Conservation (phyloP, 2,797 vertebrate genomes). For the Platalea minor region DNA sequence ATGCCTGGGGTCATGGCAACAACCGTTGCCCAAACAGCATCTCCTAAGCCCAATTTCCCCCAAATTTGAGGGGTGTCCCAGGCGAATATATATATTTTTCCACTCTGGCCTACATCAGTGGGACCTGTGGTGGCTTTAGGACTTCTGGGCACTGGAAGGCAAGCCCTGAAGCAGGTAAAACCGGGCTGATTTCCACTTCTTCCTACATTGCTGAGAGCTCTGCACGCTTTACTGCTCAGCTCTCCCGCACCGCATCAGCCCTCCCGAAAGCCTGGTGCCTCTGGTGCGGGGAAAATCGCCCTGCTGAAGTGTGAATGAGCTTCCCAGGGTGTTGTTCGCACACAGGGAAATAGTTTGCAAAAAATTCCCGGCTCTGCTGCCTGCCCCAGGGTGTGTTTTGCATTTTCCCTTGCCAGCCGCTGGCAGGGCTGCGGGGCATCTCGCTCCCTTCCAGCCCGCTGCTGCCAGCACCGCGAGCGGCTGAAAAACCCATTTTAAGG, state of each 20-base stretch:
- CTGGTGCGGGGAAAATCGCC: rapidly evolving
- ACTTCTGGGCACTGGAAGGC: neutral
- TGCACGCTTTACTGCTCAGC: rapidly evolving
- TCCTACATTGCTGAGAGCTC: neutral
- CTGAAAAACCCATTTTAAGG: neutral
- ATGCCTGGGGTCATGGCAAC: rapidly evolving
- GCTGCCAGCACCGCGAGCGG: rapidly evolving
- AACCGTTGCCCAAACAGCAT: rapidly evolving
- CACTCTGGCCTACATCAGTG: neutral
- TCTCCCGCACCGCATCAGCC: neutral
- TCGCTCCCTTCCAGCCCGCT: neutral
- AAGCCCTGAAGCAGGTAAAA: neutral
- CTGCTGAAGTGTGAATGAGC: neutral
- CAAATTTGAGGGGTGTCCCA: rapidly evolving
- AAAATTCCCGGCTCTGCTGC: neutral
- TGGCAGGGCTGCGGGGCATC: neutral
- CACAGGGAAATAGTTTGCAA: neutral
- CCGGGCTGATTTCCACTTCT: rapidly evolving
- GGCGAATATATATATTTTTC: neutral
- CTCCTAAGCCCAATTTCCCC: neutral
- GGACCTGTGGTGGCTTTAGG: neutral
- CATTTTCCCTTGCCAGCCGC: neutral
- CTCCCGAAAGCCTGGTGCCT: rapidly evolving
- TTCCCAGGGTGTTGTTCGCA: neutral
- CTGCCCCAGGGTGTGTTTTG: neutral